phyloP scores from a whole-genome alignment of 2,797 vertebrate species.

The Chelmon rostratus region DNA sequence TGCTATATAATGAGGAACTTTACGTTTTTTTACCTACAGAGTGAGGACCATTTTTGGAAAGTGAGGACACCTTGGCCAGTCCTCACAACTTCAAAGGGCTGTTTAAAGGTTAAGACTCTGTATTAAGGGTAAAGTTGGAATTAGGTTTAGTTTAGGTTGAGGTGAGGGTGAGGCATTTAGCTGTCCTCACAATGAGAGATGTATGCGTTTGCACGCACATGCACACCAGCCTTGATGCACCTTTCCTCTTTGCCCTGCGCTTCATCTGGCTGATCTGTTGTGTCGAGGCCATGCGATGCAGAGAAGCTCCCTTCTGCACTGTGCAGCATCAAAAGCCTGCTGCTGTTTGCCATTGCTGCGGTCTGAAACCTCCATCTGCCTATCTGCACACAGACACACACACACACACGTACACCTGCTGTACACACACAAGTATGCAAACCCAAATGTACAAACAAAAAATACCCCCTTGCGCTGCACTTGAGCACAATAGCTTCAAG shows the following conservation, averaged over 20 bases:
- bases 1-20: no score
- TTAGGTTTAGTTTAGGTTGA: no score
- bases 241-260: conserved; percentile 23
- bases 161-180: no score
- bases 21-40: no score
- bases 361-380: conserved; percentile 59
- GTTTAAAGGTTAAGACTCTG: no score
- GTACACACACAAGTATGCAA: conserved; percentile 1
- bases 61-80: no score
- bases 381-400: conserved; percentile 30
- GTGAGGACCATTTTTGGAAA: no score
- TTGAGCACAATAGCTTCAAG: conserved; percentile 11
- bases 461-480: conserved; percentile 8
- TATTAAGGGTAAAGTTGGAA: no score
- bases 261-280: conserved; percentile 37
- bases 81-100: no score
- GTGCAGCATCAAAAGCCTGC: conserved; percentile 60
- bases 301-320: conserved; percentile 43
- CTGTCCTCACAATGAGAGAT: no score
- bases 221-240: neutral
- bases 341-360: conserved; percentile 51
- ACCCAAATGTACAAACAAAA: conserved; percentile 9
- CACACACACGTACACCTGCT: conserved; percentile 16
- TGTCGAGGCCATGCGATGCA: conserved; percentile 34
- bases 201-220: neutral